phyloP scores from a whole-genome alignment of 2,888 invertebrate species.

The Pseudococcus viburni region DNA sequence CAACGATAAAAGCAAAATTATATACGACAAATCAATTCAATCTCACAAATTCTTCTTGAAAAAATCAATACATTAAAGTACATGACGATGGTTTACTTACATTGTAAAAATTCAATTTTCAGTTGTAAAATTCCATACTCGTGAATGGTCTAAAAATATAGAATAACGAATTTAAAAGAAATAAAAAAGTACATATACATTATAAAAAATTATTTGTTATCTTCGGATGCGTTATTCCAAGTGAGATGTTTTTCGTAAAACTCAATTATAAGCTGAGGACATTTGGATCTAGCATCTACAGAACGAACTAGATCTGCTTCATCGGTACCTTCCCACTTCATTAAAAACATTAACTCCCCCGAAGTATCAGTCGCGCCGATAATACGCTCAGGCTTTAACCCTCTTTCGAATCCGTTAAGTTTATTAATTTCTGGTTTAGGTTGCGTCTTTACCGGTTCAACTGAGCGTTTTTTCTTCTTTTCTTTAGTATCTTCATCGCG shows the following conservation, averaged over 20 bases:
- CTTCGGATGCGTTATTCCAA: constrained; percentile 79
- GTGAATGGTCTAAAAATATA: constrained; percentile 32
- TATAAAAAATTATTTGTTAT: constrained; percentile 36
- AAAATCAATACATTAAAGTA: not conserved
- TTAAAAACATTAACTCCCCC: constrained; percentile 92
- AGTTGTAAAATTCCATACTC: not conserved
- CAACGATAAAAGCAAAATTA: not conserved
- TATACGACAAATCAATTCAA: not conserved
- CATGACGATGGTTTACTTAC: not conserved
- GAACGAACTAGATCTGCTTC: constrained; percentile 96
- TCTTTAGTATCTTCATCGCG: constrained; percentile 84
- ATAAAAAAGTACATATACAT: constrained; percentile 35
- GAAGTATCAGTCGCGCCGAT: constrained; percentile 95
- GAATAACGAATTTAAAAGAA: constrained; percentile 39
- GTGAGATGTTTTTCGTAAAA: constrained; percentile 97
- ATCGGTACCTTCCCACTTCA: constrained; percentile 96
- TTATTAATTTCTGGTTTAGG: constrained; percentile 71
- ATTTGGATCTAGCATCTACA: constrained; percentile 88
- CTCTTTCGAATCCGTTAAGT: constrained; percentile 83
- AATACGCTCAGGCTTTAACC: constrained; percentile 87
- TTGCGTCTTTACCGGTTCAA: constrained; percentile 70
- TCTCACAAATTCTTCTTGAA: not conserved
- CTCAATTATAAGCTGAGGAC: constrained; percentile 94
- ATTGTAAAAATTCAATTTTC: too few relatives aligned
- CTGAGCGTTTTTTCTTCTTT: constrained; percentile 76